Percentiles rank a stretch among this genome's conserved stretches.
Conservation (phyloP, 2,113 vertebrate genomes). For the Tichodroma muraria region DNA sequence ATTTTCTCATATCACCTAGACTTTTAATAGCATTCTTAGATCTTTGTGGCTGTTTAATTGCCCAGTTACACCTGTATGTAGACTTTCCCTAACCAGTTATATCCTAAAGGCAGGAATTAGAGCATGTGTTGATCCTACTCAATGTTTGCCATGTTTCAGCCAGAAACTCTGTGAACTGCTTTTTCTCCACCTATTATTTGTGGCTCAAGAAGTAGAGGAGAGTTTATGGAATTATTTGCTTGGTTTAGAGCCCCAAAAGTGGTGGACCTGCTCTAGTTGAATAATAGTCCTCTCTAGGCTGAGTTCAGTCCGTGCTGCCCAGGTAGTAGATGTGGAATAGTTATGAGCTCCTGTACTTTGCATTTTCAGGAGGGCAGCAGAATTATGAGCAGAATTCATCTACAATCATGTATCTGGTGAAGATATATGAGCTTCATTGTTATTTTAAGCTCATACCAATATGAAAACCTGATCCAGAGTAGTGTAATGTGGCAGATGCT, state of each 20-base stretch:
- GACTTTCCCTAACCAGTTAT: neutral
- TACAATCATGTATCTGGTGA: neutral
- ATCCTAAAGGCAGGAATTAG: neutral
- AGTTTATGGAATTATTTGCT: neutral
- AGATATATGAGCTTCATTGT: neutral
- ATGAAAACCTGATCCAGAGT: neutral
- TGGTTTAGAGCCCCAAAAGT: neutral
- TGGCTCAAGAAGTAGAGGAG: neutral
- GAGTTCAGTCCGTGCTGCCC: neutral
- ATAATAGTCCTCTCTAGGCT: neutral
- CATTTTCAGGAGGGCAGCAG: neutral
- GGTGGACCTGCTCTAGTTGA: neutral
- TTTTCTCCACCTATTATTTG: neutral
- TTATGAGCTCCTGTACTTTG: neutral
- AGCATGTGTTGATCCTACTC: neutral
- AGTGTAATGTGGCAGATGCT: neutral
- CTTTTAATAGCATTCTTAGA: neutral
- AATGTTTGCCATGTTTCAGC: neutral
- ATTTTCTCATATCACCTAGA: neutral
- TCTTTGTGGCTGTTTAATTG: neutral
- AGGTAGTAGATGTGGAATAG: neutral
- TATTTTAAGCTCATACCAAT: neutral
- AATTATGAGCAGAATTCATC: neutral
- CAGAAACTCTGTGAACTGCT: neutral
- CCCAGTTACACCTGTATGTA: neutral